Conservation (phyloP, 2,113 vertebrate species). For the Natator depressus region DNA sequence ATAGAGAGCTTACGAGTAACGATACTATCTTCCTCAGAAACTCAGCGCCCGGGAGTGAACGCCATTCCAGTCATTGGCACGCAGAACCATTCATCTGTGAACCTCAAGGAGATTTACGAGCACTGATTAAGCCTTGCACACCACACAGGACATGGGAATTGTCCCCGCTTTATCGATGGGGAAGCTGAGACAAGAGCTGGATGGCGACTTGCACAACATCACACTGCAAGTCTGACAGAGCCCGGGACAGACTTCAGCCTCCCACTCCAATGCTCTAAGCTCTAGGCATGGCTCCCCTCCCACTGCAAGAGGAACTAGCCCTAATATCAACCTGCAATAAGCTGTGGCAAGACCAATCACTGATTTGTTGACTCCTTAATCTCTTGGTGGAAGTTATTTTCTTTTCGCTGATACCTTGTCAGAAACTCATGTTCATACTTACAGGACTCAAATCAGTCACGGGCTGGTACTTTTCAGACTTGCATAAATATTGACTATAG, state of each 20-base stretch:
- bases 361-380: neutral
- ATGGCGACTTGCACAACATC: neutral
- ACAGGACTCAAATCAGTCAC: neutral
- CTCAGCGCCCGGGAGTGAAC: neutral
- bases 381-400: fast-evolving
- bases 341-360: neutral
- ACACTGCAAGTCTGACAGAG: neutral
- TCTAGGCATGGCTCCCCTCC: neutral
- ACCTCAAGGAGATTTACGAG: neutral
- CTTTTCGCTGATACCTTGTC: fast-evolving
- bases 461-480: neutral
- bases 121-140: neutral
- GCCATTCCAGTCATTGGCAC: neutral
- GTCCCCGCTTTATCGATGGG: neutral
- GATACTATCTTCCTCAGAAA: neutral
- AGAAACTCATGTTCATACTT: neutral
- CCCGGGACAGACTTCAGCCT: neutral
- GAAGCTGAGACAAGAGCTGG: neutral
- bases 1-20: neutral
- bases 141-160: neutral
- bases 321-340: neutral
- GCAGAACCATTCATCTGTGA: too few relatives aligned
- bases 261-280: neutral
- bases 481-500: neutral
- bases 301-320: neutral